phyloP scores from a whole-genome alignment of 2,113 vertebrate species.

The Himantopus leucocephalus region DNA sequence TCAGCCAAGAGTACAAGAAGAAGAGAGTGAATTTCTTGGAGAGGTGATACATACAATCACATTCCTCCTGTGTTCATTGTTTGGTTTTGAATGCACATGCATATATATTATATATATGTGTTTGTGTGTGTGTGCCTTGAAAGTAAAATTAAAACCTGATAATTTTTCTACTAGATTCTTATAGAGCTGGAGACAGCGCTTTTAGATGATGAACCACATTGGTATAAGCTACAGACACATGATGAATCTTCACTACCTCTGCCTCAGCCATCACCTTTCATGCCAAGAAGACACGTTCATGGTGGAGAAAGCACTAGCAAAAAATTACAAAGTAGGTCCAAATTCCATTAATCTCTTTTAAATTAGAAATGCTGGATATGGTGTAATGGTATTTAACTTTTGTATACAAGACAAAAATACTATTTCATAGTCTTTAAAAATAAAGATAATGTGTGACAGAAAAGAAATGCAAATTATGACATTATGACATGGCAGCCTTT shows the following conservation, averaged over 20 bases:
- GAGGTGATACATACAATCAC: slow-evolving; percentile 81
- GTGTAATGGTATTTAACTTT: background rate
- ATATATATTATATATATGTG: background rate
- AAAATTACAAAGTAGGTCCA: slow-evolving; percentile 94
- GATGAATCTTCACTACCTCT: slow-evolving; percentile 96
- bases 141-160: slow-evolving; percentile 15
- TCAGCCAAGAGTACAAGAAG: slow-evolving; percentile 94
- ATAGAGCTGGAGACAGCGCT: slow-evolving; percentile 96
- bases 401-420: background rate
- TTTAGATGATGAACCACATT: slow-evolving; percentile 94
- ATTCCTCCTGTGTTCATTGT: background rate
- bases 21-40: slow-evolving; percentile 97
- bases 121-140: background rate
- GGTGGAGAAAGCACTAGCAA: slow-evolving; percentile 92
- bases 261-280: slow-evolving; percentile 96
- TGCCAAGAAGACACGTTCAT: slow-evolving; percentile 90
- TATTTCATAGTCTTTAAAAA: background rate
- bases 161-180: slow-evolving; percentile 83
- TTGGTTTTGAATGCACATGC: background rate
- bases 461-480: background rate
- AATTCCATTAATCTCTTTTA: background rate
- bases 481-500: background rate
- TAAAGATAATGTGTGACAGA: background rate
- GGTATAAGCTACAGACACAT: slow-evolving; percentile 97
- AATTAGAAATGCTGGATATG: background rate